phyloP scores from a whole-genome alignment of 2,888 invertebrate genomes.

The Synergus itoensis region DNA sequence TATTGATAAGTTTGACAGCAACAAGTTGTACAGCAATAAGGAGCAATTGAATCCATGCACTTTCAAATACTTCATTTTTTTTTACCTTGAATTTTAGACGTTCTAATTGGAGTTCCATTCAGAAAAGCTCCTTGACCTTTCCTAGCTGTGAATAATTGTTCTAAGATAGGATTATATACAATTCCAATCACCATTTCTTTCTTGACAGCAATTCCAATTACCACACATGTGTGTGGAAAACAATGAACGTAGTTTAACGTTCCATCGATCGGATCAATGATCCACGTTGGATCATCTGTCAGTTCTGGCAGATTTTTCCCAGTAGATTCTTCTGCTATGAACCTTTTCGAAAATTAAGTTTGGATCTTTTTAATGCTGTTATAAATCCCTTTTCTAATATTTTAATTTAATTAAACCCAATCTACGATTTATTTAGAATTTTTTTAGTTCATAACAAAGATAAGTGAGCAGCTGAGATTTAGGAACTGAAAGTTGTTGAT shows the following conservation, averaged over 20 bases:
- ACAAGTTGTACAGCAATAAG: neutral
- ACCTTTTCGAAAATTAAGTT: conserved; percentile 77
- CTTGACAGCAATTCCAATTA: conserved; percentile 83
- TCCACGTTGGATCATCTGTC: conserved; percentile 90
- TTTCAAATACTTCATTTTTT: neutral
- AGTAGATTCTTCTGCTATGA: conserved; percentile 90
- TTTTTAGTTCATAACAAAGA: neutral
- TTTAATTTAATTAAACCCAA: neutral
- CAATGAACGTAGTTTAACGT: conserved; percentile 91
- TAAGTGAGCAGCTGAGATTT: neutral
- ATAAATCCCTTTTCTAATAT: too few species aligned
- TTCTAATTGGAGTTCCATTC: conserved; percentile 83
- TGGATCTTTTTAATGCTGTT: neutral
- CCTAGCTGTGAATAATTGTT: conserved; percentile 86
- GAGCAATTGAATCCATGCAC: neutral
- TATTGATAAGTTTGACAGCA: too few species aligned
- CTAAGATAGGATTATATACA: conserved; percentile 87
- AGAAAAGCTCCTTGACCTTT: conserved; percentile 87
- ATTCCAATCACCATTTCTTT: conserved; percentile 85
- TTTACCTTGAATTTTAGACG: conserved; percentile 80
- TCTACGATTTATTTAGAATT: neutral
- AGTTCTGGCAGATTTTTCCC: conserved; percentile 81
- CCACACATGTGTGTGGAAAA: conserved; percentile 85
- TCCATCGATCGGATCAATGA: conserved; percentile 94
- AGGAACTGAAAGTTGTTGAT: neutral